Evolutionary conservation across 2,888 invertebrate species (phyloP).

Genomic region (Callosobruchus maculatus): DNA sequence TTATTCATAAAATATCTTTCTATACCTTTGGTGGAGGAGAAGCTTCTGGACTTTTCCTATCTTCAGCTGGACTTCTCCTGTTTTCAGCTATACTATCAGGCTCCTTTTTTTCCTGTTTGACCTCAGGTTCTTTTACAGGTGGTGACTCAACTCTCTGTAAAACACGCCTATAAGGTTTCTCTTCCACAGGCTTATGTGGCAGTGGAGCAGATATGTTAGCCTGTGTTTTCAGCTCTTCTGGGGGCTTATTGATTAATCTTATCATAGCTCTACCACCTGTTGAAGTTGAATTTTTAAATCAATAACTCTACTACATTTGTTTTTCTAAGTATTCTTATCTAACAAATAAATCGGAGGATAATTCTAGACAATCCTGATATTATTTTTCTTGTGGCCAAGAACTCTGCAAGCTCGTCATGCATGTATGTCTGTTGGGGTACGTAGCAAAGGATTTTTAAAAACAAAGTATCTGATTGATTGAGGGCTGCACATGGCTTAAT

Average conservation of each 20-base stretch:
- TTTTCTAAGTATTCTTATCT: no score
- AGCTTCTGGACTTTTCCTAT: neutral
- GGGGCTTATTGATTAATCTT: conserved; percentile 45
- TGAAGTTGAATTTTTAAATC: neutral
- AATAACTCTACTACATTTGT: no score
- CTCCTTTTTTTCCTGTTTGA: neutral
- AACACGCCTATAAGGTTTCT: conserved; percentile 39
- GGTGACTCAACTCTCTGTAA: conserved; percentile 4
- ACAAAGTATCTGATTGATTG: no score
- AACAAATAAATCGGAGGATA: no score
- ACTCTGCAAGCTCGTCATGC: no score
- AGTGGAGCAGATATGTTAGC: conserved; percentile 66
- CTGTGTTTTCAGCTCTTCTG: conserved; percentile 64
- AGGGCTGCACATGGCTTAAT: no score
- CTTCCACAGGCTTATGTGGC: conserved; percentile 46
- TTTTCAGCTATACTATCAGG: conserved; percentile 1
- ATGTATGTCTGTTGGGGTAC: no score
- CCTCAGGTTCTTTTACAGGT: conserved; percentile 25
- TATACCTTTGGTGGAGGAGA: neutral
- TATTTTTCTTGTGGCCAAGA: no score
- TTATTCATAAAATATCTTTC: neutral
- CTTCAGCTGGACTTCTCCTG: neutral
- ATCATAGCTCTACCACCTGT: conserved; percentile 41
- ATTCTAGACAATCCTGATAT: no score
- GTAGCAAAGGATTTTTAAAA: no score